Conservation (phyloP, 2,113 vertebrate species). For the Zosterops lateralis region DNA sequence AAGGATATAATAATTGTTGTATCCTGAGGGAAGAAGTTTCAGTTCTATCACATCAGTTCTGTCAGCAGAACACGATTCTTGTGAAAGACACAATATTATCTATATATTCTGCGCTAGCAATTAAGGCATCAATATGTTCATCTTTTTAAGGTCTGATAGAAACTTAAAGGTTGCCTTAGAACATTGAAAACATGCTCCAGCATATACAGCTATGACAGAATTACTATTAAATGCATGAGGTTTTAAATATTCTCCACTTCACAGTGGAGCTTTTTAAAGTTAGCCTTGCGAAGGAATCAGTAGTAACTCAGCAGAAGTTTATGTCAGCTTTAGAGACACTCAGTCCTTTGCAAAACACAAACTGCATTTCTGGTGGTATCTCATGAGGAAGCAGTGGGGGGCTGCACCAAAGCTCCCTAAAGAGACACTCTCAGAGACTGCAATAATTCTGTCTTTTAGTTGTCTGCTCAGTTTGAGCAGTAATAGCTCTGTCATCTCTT, state of each 20-base stretch:
- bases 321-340: background rate
- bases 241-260: constrained; percentile 1
- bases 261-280: background rate
- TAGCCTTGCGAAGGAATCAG: background rate
- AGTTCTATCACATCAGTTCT: background rate
- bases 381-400: background rate
- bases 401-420: background rate
- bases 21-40: background rate
- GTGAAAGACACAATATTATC: background rate
- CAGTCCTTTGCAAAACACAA: background rate
- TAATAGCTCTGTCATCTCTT: constrained; percentile 5
- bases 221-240: background rate
- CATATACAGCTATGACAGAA: background rate
- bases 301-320: background rate
- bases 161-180: background rate
- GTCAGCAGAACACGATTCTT: background rate
- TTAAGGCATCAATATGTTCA: constrained; percentile 4
- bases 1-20: background rate
- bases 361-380: background rate
- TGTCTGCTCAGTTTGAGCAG: constrained; percentile 4
- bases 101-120: background rate
- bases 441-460: constrained; percentile 5
- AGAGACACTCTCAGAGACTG: background rate
- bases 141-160: background rate
- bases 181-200: background rate